These are phyloP conservation scores for Lutraria rhynchaena DNA, from an alignment of 1,140 invertebrate genomes.

Conservation along the genomic window DNA sequence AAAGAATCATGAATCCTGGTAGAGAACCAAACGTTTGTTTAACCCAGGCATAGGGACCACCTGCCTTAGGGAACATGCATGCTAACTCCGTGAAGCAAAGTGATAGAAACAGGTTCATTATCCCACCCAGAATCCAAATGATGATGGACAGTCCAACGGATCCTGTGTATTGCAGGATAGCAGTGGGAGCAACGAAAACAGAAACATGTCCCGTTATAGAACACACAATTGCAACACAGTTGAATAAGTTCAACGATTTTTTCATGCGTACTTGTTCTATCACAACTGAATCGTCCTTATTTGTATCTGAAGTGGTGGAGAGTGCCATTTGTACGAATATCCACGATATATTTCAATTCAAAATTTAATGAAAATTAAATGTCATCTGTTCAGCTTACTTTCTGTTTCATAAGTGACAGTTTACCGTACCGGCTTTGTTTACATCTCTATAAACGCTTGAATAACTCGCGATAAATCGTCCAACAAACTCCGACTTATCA, in stretches of 20 bases:
- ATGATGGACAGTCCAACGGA: constrained; percentile 86
- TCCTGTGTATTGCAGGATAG: constrained; percentile 69
- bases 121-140: constrained; percentile 95
- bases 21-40: constrained; percentile 93
- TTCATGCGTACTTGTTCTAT: constrained; percentile 69
- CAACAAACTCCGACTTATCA: too few relatives aligned
- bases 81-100: constrained; percentile 98
- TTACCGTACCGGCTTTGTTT: too few relatives aligned
- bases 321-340: too few relatives aligned
- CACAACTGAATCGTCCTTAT: constrained; percentile 5
- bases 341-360: too few relatives aligned
- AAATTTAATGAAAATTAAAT: too few relatives aligned
- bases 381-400: too few relatives aligned
- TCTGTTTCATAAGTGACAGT: too few relatives aligned
- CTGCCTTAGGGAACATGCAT: constrained; percentile 95
- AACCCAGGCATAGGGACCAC: constrained; percentile 98
- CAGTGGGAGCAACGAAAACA: constrained; percentile 74
- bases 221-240: constrained; percentile 73
- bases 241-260: constrained; percentile 71
- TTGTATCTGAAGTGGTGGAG: neutral
- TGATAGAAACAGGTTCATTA: constrained; percentile 89
- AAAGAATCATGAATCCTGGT: constrained; percentile 96
- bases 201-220: constrained; percentile 77
- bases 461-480: too few relatives aligned
- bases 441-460: too few relatives aligned